phyloP scores from a whole-genome alignment of 2,888 invertebrate genomes.

The Crocallis elinguaria region DNA sequence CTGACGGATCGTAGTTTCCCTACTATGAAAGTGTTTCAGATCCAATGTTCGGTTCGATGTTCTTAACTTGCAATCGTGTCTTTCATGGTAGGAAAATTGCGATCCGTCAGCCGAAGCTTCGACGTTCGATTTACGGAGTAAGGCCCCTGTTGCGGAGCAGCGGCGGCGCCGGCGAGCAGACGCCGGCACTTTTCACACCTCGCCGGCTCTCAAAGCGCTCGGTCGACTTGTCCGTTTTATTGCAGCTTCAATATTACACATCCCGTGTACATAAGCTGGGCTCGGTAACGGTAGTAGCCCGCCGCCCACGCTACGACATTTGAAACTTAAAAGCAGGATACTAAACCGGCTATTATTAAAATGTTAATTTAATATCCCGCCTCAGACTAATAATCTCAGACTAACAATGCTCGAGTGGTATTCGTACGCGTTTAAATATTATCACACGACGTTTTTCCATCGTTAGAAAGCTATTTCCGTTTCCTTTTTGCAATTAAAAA shows the following conservation, averaged over 20 bases:
- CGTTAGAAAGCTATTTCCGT: conserved; percentile 60
- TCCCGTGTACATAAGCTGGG: conserved; percentile 1
- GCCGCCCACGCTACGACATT: conserved; percentile 4
- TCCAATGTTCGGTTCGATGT: too few relatives aligned
- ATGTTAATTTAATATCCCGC: conserved; percentile 9
- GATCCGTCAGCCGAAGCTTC: too few relatives aligned
- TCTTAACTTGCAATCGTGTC: too few relatives aligned
- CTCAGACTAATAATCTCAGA: conserved; percentile 13
- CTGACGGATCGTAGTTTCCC: too few relatives aligned
- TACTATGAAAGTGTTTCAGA: too few relatives aligned
- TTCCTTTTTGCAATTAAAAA: conserved; percentile 74
- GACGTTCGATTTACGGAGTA: too few relatives aligned
- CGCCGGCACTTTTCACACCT: conserved; percentile 45
- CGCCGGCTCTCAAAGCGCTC: conserved; percentile 58
- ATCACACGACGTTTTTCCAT: conserved; percentile 53
- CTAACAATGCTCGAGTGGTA: conserved; percentile 8
- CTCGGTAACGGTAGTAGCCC: background rate
- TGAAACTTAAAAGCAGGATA: conserved; percentile 1
- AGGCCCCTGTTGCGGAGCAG: too few relatives aligned
- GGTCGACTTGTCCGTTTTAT: conserved; percentile 41
- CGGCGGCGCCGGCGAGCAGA: conserved; percentile 1
- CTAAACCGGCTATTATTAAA: conserved; percentile 4
- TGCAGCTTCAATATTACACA: conserved; percentile 44
- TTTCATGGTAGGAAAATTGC: too few relatives aligned
- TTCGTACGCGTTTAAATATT: conserved; percentile 45